Conservation (phyloP, 1,140 invertebrate genomes). For the Drosophila truncata region DNA sequence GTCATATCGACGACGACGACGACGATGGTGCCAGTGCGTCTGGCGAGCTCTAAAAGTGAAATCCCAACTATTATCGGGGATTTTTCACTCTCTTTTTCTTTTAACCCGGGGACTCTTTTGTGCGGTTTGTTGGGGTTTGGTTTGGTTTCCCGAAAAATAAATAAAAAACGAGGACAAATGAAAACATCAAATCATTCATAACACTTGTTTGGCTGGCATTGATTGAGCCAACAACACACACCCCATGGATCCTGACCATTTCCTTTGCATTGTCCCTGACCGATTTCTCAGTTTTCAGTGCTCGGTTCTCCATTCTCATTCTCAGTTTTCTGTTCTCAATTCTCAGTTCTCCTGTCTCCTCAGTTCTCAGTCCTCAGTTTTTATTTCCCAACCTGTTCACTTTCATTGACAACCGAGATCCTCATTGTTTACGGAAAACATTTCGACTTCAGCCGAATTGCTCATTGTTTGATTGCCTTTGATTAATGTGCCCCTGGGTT, state of each 20-base stretch:
- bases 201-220: constrained; percentile 79
- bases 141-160: constrained; percentile 32
- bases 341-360: constrained; percentile 10
- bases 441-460: constrained; percentile 67
- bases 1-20: constrained; percentile 53
- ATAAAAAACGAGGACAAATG: constrained; percentile 57
- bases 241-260: constrained; percentile 76
- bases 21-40: constrained; percentile 67
- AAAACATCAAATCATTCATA: constrained; percentile 83
- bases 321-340: neutral
- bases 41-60: constrained; percentile 64
- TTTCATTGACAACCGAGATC: constrained; percentile 65
- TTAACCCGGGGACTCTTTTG: constrained; percentile 47
- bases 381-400: constrained; percentile 62
- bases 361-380: constrained; percentile 6
- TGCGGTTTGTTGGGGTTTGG: constrained; percentile 71
- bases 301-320: constrained; percentile 1
- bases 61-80: constrained; percentile 70
- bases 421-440: constrained; percentile 75
- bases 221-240: constrained; percentile 76
- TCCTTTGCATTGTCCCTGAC: constrained; percentile 62
- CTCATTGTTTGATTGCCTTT: constrained; percentile 65
- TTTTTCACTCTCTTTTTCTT: constrained; percentile 47
- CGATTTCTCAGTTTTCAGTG: constrained; percentile 29
- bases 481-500: constrained; percentile 70